Percentiles rank a stretch among this genome's conserved stretches.
These are phyloP conservation scores for Asobara japonica DNA, from an alignment of 1,140 invertebrate species.

Conservation along the genomic window DNA sequence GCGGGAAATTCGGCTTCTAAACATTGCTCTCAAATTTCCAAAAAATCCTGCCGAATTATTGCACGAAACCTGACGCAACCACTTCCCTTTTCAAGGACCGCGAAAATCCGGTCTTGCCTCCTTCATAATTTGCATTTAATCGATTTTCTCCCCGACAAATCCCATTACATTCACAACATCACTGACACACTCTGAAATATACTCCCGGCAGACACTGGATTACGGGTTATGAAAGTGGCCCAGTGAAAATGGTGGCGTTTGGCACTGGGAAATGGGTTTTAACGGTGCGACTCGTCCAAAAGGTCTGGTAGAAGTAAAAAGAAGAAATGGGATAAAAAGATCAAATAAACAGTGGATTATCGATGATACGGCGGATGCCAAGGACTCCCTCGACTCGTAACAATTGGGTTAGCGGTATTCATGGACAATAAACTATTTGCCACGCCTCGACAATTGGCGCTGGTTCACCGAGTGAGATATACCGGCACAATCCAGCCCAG, in stretches of 20 bases:
- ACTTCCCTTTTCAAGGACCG: too few relatives aligned
- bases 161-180: neutral
- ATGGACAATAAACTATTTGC: slow-evolving; percentile 42
- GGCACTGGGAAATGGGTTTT: slow-evolving; percentile 5
- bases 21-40: too few relatives aligned
- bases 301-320: neutral
- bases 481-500: neutral
- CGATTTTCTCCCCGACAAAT: neutral
- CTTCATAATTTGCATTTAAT: neutral
- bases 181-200: neutral
- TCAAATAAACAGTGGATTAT: slow-evolving; percentile 20
- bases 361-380: slow-evolving; percentile 13
- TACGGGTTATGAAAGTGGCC: slow-evolving; percentile 13
- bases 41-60: too few relatives aligned
- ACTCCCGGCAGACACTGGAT: neutral
- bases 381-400: slow-evolving; percentile 19
- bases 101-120: too few relatives aligned
- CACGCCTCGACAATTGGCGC: slow-evolving; percentile 36
- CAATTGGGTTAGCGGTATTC: slow-evolving; percentile 26
- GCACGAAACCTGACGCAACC: too few relatives aligned
- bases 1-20: too few relatives aligned
- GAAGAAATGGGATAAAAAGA: neutral
- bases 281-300: too few relatives aligned
- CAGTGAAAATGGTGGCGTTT: slow-evolving; percentile 6
- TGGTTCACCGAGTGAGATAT: neutral